Evolutionary conservation across 2,888 invertebrate genomes (phyloP), one percentile per base, ranked within the genome.

Genomic region (Trissolcus japonicus): DNA sequence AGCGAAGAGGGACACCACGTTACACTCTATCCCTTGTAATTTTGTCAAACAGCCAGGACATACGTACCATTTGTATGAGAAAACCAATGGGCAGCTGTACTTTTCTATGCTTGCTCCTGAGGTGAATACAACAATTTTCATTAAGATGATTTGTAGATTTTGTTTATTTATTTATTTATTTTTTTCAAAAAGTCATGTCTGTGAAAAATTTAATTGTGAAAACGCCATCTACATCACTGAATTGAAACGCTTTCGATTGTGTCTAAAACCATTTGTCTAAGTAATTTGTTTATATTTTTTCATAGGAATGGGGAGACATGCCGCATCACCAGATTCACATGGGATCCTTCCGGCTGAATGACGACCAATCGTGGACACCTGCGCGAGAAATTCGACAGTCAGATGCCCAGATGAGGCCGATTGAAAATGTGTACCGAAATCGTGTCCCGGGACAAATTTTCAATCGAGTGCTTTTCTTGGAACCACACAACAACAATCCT

Each of bases 81-180:
- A 92, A 83, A 83, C 90, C 54, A 91, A 92, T 2, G 94, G 94
- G 6, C 93, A 94, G 85, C 90, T 90, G 76, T 95, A 94, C 87
- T 93, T 95, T 82, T 94, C 95, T 54, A 93, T 95, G 91, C 86
- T 95, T 21, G 93, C 94, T 57, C 94, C 94, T 35, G 89, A 93
- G 89, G 94, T 94, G 88, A 85, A 25, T 25, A 25, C 2, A 25
- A 2, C 2, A 4, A 25, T 4, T 25, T 2, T 3, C 25, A 25
- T 2, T 2, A 19, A 19, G 2, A 19, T 19, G 19, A 19, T 19
- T n/a, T n/a, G n/a, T n/a, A n/a, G n/a, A 29, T 29, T 29, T 50
- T 17, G 17, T 17, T 50, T 11, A 6, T 13, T 19, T n/a, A 41
- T 43, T 21, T 43, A 54, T 55, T 74, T 13, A 25, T 25, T 25